Evolutionary conservation across 2,888 invertebrate species (phyloP), one percentile per base, ranked within the genome.

Genomic region (Folsomia manolachei): DNA sequence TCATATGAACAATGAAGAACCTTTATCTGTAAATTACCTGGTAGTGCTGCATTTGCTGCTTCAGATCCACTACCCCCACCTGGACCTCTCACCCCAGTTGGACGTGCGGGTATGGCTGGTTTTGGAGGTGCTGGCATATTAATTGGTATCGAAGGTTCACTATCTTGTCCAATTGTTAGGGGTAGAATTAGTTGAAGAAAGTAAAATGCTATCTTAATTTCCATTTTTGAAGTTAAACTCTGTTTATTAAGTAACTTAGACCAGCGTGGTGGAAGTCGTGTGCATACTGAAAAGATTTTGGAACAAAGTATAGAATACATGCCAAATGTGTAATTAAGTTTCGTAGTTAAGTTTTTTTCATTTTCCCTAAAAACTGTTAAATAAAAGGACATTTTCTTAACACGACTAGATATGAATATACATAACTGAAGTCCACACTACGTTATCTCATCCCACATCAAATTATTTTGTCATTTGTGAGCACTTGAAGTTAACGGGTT

Each of bases 81-180:
- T 18, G 24, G 9, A n/a, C 2, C 52, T 26, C 63, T 39, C 23
- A 4, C n/a, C 1, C 69, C 9, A 61, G 9, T 18, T 9, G 23
- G 21, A 24, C 62, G 27, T 21, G 68, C 19, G n/a, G 72, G 52
- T 51, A 66, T 18, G 25, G 72, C 25, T 23, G 11, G 24, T 27
- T 75, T 70, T 1, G 75, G 71, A 18, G 73, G 75, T 23, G 74
- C 21, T 0, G 74, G 76, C 24, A 76, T n/a, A 63, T 74, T 63
- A 1, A 72, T 64, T 1, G 76, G 76, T 1, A 76, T n/a, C 1
- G 26, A 63, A 1, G 76, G 74, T 21, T 66, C 65, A 21, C 51
- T 39, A 39, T 52, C 56, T 21, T 56, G 56, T 56, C 23, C 23
- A 52, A 68, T 27, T 26, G 53, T 27, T n/a, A 26, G 26, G 19